Conservation (phyloP, 92 coral and sea anemone species). For the Metridium senile region DNA sequence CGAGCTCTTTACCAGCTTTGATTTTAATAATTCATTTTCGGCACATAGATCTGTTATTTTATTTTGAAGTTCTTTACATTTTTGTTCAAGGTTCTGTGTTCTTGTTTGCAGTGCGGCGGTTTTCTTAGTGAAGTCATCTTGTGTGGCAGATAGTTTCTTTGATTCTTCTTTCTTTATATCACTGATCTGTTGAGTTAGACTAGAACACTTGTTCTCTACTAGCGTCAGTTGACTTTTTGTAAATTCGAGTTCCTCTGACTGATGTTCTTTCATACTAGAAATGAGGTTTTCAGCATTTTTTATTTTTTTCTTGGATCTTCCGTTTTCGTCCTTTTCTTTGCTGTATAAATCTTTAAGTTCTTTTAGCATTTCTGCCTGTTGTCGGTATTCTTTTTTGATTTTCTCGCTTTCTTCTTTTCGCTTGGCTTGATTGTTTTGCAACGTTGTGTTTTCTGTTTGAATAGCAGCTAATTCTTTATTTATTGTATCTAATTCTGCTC, state of each 20-base stretch:
- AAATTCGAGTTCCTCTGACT: slow-evolving; percentile 55
- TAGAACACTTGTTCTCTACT: slow-evolving; percentile 66
- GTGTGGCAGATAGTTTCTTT: neutral
- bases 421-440: slow-evolving; percentile 6
- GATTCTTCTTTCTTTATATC: slow-evolving; percentile 22
- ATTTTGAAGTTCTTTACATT: slow-evolving; percentile 23
- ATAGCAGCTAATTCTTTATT: slow-evolving; percentile 23
- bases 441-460: slow-evolving; percentile 11
- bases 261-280: slow-evolving; percentile 42
- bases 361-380: slow-evolving; percentile 37
- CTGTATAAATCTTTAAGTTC: slow-evolving; percentile 31
- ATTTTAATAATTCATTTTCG: slow-evolving; percentile 17
- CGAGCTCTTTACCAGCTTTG: neutral
- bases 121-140: slow-evolving; percentile 29
- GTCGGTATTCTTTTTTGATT: slow-evolving; percentile 18
- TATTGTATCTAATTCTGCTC: slow-evolving; percentile 15
- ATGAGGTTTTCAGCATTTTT: slow-evolving; percentile 32
- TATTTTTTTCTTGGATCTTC: slow-evolving; percentile 16
- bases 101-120: slow-evolving; percentile 36
- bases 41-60: slow-evolving; percentile 15
- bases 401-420: neutral
- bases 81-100: slow-evolving; percentile 43
- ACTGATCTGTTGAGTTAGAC: slow-evolving; percentile 38
- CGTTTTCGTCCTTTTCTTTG: slow-evolving; percentile 35
- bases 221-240: slow-evolving; percentile 58